Base-by-base conservation (phyloP, 53 echinoderm and acorn worm genomes). In the Actinopyga echinites region DNA sequence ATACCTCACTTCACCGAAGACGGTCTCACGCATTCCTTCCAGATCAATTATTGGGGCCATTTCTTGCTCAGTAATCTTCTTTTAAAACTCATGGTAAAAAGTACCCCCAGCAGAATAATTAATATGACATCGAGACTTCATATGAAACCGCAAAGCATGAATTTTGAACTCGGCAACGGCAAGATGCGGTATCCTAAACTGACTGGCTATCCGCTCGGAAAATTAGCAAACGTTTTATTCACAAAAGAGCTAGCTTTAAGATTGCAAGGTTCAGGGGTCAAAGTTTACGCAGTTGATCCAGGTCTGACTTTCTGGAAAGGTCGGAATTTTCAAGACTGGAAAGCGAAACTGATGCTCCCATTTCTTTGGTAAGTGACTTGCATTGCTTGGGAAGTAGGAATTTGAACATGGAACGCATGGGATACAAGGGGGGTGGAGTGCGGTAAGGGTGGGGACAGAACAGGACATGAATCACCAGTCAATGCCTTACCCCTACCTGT, bases 211-310 rank as follows among this genome's bases (percentile, higher is more conserved):
- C 31, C 42, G 9, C 65, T 69, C n/a, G 92, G 92, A 61, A 97
- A 97, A 62, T 85, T 94, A 32, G 93, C 92, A 74, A 97, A 97
- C 35, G 74, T 94, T 2, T 82, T 90, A 34, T 97, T 97, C 64
- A 82, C 85, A 10, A 69, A 82, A 17, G 90, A 92, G 81, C 84
- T 97, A 56, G 85, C 90, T 12, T 79, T 86, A 63, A 86, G 93
- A 30, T 65, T 92, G n/a, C 78, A 75, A 31, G 87, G 87, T 45
- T 90, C 92, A 33, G 90, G 86, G 45, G 88, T 97, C 15, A 67
- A 88, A 34, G 83, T 86, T 32, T 77, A 77, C 31, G 77, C 77
- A 23, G 77, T 77, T 54, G 77, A 77, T 56, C 56, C 77, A 20
- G 77, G 77, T 53, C 77, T 77, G 30, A 77, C 77, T 11, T 77